Evolutionary conservation across 2,888 invertebrate genomes (phyloP).

Genomic region (Ypsolopha sequella): DNA sequence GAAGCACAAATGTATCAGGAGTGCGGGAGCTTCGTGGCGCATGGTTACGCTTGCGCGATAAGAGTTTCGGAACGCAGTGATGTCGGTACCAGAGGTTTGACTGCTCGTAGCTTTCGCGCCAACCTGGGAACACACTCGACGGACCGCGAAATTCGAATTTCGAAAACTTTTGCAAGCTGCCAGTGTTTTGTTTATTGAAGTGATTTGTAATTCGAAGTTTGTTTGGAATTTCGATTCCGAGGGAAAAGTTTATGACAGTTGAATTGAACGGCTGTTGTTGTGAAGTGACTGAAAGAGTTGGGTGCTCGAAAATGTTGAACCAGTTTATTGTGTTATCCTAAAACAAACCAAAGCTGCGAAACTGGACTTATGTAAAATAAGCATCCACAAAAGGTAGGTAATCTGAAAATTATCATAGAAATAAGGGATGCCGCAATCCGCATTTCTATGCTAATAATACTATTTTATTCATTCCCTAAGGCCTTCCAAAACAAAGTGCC

Average conservation of each 20-base stretch:
- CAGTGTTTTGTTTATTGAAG: not conserved
- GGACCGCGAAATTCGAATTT: not conserved
- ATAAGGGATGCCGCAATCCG: too few relatives aligned
- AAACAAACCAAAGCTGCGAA: too few relatives aligned
- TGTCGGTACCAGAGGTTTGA: conserved; percentile 37
- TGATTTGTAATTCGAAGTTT: conserved; percentile 15
- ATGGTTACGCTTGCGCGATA: conserved; percentile 60
- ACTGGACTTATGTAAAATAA: too few relatives aligned
- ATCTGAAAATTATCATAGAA: too few relatives aligned
- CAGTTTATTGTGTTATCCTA: too few relatives aligned
- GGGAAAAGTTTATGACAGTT: not conserved
- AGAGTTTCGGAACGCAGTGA: conserved; percentile 48
- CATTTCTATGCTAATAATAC: too few relatives aligned
- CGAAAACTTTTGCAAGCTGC: conserved; percentile 1
- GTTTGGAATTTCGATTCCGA: conserved; percentile 33
- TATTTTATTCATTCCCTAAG: too few relatives aligned
- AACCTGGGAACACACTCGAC: not conserved
- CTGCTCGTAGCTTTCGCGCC: conserved; percentile 27
- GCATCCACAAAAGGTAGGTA: not conserved
- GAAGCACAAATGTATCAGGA: conserved; percentile 62
- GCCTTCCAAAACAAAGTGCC: too few relatives aligned
- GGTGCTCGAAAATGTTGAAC: too few relatives aligned
- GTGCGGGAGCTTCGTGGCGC: conserved; percentile 32
- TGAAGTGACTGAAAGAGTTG: too few relatives aligned
- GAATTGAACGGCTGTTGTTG: too few relatives aligned